Percentiles rank a stretch among this genome's conserved stretches.
Conservation (phyloP, 2,113 vertebrate species). For the Rostratula benghalensis region DNA sequence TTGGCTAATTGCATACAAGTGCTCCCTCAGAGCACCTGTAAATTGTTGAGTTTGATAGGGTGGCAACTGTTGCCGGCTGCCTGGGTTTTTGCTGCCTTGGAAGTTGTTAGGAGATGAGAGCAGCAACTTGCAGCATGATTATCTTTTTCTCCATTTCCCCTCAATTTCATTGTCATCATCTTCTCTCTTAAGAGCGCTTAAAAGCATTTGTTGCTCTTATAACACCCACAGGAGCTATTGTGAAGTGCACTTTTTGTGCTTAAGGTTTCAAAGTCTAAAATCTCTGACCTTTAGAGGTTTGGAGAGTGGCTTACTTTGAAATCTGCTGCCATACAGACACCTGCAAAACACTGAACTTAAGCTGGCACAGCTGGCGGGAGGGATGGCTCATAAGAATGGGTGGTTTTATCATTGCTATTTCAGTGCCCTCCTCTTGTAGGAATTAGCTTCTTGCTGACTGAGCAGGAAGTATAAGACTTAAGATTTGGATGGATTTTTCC, state of each 20-base stretch:
- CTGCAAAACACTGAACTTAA: neutral
- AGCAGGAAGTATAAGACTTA: neutral
- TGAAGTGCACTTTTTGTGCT: slow-evolving; percentile 36
- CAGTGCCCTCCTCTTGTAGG: neutral
- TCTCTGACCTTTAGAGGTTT: slow-evolving; percentile 20
- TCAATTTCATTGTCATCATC: slow-evolving; percentile 43
- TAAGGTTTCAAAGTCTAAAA: slow-evolving; percentile 46
- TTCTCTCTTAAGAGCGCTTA: slow-evolving; percentile 40
- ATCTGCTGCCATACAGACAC: neutral
- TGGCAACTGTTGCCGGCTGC: slow-evolving; percentile 31
- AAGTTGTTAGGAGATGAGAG: neutral
- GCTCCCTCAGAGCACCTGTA: slow-evolving; percentile 35
- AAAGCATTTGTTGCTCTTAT: slow-evolving; percentile 55
- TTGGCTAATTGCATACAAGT: slow-evolving; percentile 22
- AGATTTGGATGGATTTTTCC: neutral
- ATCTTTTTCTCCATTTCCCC: slow-evolving; percentile 47
- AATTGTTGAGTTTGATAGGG: slow-evolving; percentile 44
- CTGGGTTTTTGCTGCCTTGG: neutral
- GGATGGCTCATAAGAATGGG: neutral
- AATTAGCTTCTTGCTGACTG: neutral
- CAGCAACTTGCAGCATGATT: neutral
- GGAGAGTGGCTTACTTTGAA: neutral
- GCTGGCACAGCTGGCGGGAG: neutral
- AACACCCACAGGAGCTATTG: slow-evolving; percentile 24
- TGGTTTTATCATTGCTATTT: neutral